Percentiles rank a stretch among this genome's conserved stretches.
Conservation (phyloP, 1,140 invertebrate species). For the Phymorhynchus buccinoides region DNA sequence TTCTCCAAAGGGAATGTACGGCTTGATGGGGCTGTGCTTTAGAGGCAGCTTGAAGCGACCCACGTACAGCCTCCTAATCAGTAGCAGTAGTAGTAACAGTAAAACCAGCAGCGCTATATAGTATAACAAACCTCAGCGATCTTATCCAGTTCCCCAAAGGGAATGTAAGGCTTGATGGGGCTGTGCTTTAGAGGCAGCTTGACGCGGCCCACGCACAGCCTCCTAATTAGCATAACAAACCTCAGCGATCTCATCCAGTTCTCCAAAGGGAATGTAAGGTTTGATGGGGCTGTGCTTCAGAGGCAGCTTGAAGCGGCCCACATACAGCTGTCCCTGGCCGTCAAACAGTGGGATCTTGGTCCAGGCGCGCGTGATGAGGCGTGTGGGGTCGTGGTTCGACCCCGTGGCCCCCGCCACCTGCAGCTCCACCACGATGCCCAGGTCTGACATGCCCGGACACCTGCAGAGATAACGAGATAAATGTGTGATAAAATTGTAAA, state of each 20-base stretch:
- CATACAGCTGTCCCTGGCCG: slow-evolving; percentile 59
- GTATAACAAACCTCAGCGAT: too few species aligned
- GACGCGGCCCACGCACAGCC: background rate
- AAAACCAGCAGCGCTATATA: too few species aligned
- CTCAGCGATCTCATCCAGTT: slow-evolving; percentile 63
- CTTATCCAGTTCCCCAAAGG: too few species aligned
- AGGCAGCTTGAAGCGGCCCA: slow-evolving; percentile 67
- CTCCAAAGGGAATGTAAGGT: slow-evolving; percentile 63
- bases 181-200: too few species aligned
- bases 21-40: slow-evolving; percentile 68
- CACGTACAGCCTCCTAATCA: slow-evolving; percentile 61
- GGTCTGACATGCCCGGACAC: slow-evolving; percentile 68
- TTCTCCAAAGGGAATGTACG: slow-evolving; percentile 62
- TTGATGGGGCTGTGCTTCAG: slow-evolving; percentile 69
- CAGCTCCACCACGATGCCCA: slow-evolving; percentile 70
- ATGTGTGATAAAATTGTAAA: too few species aligned
- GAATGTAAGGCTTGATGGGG: too few species aligned
- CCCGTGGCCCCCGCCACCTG: slow-evolving; percentile 65
- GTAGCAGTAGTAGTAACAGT: too few species aligned
- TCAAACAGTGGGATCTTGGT: slow-evolving; percentile 71
- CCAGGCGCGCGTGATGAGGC: slow-evolving; percentile 69
- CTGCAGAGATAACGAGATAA: too few species aligned
- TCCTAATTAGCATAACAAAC: slow-evolving; percentile 43
- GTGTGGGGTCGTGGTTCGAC: slow-evolving; percentile 63
- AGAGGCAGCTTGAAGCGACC: slow-evolving; percentile 68